Evolutionary conservation across 2,888 invertebrate species (phyloP).

Genomic region (Athripsodes cinereus): DNA sequence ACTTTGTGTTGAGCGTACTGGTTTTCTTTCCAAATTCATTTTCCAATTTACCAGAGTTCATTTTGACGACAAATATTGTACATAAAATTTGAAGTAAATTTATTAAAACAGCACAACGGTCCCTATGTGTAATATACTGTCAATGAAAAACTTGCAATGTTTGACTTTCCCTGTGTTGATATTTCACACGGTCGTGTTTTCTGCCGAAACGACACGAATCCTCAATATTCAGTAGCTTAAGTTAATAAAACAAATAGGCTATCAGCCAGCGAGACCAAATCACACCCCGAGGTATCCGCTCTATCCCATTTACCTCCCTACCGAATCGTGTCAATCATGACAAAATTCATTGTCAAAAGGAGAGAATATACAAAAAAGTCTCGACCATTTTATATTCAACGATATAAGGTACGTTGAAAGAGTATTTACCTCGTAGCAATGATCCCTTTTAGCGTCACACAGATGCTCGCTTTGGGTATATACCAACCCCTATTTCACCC

Average conservation of each 20-base stretch:
- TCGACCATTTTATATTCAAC: neutral
- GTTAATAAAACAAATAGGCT: slow-evolving; percentile 27
- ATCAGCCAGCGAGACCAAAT: slow-evolving; percentile 20
- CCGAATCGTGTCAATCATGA: neutral
- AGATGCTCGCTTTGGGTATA: neutral
- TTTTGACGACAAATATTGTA: no score
- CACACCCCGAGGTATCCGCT: slow-evolving; percentile 10
- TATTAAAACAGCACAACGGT: no score
- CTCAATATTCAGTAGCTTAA: slow-evolving; percentile 23
- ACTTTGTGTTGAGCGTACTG: no score
- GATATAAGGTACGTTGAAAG: neutral
- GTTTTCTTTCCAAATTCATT: no score
- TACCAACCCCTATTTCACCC: slow-evolving; percentile 7
- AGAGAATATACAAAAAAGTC: neutral
- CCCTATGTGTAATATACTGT: no score
- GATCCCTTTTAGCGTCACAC: neutral
- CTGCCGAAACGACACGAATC: slow-evolving; percentile 11
- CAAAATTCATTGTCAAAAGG: neutral
- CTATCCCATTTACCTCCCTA: neutral
- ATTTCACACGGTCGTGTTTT: slow-evolving; percentile 6
- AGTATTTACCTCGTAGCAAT: neutral
- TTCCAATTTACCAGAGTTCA: no score
- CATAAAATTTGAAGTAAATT: no score
- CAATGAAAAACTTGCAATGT: slow-evolving; percentile 9
- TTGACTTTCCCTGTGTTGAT: slow-evolving; percentile 11